Base-by-base conservation (phyloP, 1,140 invertebrate genomes). In the Subanguina moxae region DNA sequence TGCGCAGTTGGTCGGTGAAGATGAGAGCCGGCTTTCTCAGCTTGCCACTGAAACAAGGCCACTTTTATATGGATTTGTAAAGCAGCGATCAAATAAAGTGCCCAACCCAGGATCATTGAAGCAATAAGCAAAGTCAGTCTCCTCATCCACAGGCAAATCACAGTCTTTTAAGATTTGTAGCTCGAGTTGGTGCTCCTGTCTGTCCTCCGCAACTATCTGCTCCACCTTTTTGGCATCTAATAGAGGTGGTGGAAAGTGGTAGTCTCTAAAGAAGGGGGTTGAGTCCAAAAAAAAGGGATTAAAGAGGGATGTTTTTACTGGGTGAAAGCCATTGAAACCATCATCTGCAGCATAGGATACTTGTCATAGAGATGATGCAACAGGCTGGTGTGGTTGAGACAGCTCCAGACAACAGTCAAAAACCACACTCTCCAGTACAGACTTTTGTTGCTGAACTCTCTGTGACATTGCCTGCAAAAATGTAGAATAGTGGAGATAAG, bases 371-470 rank as follows among this genome's bases (percentile, higher is more conserved):
- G 15, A 23, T 5, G n/a, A 3, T 30, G 3, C 28, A 61, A 17
- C 27, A 61, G 27, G 8, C 1, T 28, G 17, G 17, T 61, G 7
- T 28, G n/a, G n/a, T 61, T 61, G 15, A 61, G 48, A 52, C 48
- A 52, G 48, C 48, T 38, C 58, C 58, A 61, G 58, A n/a, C n/a
- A 7, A 19, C n/a, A 19, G 27, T 28, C 58, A 61, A 61, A 32
- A 32, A 28, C 58, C 58, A 61, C 27, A 28, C 58, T 19, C 28
- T n/a, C 58, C 58, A 61, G 19, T 61, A 61, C 28, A 61, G 17
- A 61, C 17, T 61, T 27, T 38, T 38, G 32, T 38, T 38, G 32
- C 32, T 38, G 32, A 38, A 38, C 32, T 38, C 32, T 38, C 32
- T 38, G 3, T 38, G 32, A 3, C 3, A 38, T 11, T 38, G 32